Percentiles rank a stretch among this genome's conserved stretches.
These are phyloP conservation scores for Chloroceryle inda DNA, from an alignment of 2,797 vertebrate species.

Conservation along the genomic window DNA sequence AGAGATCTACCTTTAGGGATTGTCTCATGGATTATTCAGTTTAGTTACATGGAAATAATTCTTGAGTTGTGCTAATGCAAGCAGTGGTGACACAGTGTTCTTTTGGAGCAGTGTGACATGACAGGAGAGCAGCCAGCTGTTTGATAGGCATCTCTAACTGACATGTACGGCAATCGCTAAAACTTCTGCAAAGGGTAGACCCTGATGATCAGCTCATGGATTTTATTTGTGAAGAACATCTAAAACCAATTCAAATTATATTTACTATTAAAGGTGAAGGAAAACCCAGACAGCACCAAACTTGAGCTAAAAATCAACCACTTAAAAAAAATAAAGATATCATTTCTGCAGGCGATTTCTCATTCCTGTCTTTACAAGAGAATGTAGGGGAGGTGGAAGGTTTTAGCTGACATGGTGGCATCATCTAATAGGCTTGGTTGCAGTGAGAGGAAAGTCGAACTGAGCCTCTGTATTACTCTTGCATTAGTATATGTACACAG, in stretches of 20 bases:
- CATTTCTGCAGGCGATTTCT: not conserved
- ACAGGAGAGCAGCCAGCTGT: not conserved
- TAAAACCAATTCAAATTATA: not conserved
- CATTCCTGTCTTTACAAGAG: not conserved
- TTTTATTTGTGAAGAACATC: not conserved
- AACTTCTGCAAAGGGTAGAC: not conserved
- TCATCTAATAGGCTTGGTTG: not conserved
- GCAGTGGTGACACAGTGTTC: not conserved
- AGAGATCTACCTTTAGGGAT: not conserved
- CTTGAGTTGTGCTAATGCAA: not conserved
- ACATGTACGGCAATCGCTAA: not conserved
- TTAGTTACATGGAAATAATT: not conserved
- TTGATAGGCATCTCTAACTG: not conserved
- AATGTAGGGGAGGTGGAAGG: not conserved
- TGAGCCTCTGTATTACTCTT: not conserved
- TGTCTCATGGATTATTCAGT: not conserved
- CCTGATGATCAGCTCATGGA: not conserved
- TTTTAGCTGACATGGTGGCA: not conserved
- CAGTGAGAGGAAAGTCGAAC: not conserved
- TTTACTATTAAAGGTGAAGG: not conserved
- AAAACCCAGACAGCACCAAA: not conserved
- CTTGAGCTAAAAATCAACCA: not conserved
- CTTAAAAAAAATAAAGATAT: not conserved
- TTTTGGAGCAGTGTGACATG: not conserved
- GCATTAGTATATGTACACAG: accelerated